phyloP scores from a whole-genome alignment of 1,140 invertebrate genomes.

The Penaeus japonicus region DNA sequence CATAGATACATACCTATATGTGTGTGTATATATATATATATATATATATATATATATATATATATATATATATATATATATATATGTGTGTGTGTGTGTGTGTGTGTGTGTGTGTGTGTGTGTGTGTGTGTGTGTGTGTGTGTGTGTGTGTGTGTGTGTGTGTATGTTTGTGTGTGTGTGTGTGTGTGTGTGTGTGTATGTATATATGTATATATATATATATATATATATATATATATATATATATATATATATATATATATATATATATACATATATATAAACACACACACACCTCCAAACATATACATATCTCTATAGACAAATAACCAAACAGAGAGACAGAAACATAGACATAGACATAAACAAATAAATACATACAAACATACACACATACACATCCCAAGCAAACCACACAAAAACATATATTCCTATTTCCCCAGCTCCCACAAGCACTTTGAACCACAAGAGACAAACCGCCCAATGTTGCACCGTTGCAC shows the following conservation, averaged over 20 bases:
- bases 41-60: not conserved
- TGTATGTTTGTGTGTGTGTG: conserved; percentile 2
- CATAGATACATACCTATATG: not conserved
- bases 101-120: not conserved
- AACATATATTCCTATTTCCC: not conserved
- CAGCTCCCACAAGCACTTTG: too few species aligned
- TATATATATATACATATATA: conserved; percentile 19
- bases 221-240: conserved; percentile 14
- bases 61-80: not conserved
- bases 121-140: not conserved
- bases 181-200: not conserved
- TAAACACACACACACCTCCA: not conserved
- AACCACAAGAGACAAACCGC: too few species aligned
- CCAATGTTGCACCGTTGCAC: too few species aligned
- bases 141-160: not conserved
- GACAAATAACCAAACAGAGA: not conserved
- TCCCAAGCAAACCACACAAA: too few species aligned
- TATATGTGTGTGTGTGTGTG: too few species aligned
- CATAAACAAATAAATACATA: conserved; percentile 19
- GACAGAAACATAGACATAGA: conserved; percentile 1
- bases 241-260: not conserved
- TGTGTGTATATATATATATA: conserved; percentile 4
- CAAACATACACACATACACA: not conserved
- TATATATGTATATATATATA: conserved; percentile 31
- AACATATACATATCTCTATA: conserved; percentile 10